Base-by-base conservation (phyloP, 2,888 invertebrate genomes). In the Archaeoteleia sp. region DNA sequence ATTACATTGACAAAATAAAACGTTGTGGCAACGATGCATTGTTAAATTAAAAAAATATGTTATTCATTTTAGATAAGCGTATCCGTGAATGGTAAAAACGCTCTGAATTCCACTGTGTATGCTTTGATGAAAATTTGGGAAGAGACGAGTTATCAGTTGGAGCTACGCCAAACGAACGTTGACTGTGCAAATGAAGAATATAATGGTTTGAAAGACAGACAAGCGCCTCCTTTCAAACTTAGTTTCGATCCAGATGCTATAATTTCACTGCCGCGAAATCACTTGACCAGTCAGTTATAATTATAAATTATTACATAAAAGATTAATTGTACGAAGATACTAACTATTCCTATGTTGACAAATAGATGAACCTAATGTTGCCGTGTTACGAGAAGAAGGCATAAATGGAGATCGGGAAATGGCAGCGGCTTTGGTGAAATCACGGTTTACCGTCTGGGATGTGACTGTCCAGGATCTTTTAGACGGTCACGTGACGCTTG, bases 391-490 rank as follows among this genome's bases (percentile, higher is more conserved):
- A 32, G 99, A 99, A 87, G 98, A 99, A 89, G 99, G 97, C 40
- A 93, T 91, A 17, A 99, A 99, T 79, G 97, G 98, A 13, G 98
- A 99, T 80, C 89, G 98, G 29, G 99, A 99, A 88, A 98, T 99
- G 98, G 95, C 96, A 10, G 95, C 96, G 0, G 89, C 94, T 0
- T 88, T 98, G 40, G 88, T 92, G 77, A 91, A 93, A 87, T 96
- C 94, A 2, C 95, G 96, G 73, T 95, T 95, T 75, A 93, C 95
- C 77, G 96, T 96, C 5, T 96, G 94, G 88, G 98, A 99, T 84
- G 91, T 98, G 0, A 95, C 96, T 0, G 96, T 97, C 95, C 93
- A 95, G 77, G 97, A 97, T 87, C 87, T 97, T 57, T 87, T 95
- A 34, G 87, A 87, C 65, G 90, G 90, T 25, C 89, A 88, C 76